Evolutionary conservation across 1,140 invertebrate species (phyloP).

Genomic region (Adoxophyes honmai): DNA sequence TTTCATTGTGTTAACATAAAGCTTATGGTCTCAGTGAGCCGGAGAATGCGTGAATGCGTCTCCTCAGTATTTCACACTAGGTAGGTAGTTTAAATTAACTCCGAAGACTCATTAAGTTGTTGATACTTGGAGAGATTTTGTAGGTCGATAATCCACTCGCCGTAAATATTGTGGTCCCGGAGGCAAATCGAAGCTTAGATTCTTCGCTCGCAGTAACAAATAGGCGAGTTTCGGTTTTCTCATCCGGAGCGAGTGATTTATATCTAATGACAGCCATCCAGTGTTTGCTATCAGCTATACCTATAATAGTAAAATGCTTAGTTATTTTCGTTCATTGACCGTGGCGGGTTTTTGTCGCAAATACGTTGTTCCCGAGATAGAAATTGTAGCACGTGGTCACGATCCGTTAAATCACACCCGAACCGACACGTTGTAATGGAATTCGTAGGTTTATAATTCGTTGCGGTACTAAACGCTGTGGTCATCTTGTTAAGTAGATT

Average conservation of each 20-base stretch:
- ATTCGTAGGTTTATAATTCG: conserved; percentile 10
- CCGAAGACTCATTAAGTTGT: neutral
- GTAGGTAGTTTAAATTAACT: neutral
- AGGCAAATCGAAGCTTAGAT: neutral
- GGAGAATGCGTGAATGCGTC: neutral
- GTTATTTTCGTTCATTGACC: conserved; percentile 59
- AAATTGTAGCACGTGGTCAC: conserved; percentile 36
- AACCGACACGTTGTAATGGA: neutral
- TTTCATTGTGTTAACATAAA: neutral
- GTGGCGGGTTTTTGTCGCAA: conserved; percentile 41
- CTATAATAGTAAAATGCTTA: conserved; percentile 22
- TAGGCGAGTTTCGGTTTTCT: neutral
- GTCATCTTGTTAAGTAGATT: neutral
- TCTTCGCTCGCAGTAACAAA: neutral
- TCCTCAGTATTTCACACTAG: neutral
- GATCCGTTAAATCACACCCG: conserved; percentile 28
- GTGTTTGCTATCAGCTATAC: conserved; percentile 19
- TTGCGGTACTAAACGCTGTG: neutral
- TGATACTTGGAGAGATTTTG: too few relatives aligned
- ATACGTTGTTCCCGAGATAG: conserved; percentile 19
- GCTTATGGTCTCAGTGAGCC: neutral
- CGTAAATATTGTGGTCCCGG: too few relatives aligned
- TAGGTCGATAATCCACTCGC: too few relatives aligned
- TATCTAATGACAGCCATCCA: conserved; percentile 26
- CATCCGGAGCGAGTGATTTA: conserved; percentile 20